These are phyloP conservation scores for Agrotis exclamationis DNA, from an alignment of 2,888 invertebrate species.

Conservation along the genomic window DNA sequence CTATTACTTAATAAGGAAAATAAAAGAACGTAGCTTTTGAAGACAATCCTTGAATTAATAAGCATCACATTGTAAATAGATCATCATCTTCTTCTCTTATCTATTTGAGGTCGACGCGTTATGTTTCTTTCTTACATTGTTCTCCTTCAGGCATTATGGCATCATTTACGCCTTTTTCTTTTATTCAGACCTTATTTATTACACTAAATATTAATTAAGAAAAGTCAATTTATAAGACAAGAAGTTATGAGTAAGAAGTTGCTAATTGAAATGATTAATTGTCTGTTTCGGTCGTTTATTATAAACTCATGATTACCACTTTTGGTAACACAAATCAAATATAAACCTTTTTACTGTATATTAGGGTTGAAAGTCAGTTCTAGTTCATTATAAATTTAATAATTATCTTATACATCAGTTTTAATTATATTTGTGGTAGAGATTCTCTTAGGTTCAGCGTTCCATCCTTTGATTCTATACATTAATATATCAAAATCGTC, in stretches of 20 bases:
- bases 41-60: too few species aligned
- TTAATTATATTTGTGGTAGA: slow-evolving; percentile 3
- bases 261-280: background rate
- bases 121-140: too few species aligned
- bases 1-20: too few species aligned
- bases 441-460: background rate
- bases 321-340: background rate
- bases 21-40: too few species aligned
- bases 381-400: background rate
- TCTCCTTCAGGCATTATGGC: too few species aligned
- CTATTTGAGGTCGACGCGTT: too few species aligned
- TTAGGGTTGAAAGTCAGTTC: background rate
- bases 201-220: background rate
- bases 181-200: background rate
- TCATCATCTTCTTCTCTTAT: too few species aligned
- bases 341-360: background rate
- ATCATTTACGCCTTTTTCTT: background rate
- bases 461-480: background rate
- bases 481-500: background rate
- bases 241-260: background rate
- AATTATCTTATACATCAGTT: background rate
- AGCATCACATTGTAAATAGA: too few species aligned
- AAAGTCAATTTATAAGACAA: background rate
- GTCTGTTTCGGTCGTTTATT: background rate
- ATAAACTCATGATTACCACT: background rate